Evolutionary conservation across 2,797 vertebrate genomes (phyloP).

Genomic region (Mus caroli): DNA sequence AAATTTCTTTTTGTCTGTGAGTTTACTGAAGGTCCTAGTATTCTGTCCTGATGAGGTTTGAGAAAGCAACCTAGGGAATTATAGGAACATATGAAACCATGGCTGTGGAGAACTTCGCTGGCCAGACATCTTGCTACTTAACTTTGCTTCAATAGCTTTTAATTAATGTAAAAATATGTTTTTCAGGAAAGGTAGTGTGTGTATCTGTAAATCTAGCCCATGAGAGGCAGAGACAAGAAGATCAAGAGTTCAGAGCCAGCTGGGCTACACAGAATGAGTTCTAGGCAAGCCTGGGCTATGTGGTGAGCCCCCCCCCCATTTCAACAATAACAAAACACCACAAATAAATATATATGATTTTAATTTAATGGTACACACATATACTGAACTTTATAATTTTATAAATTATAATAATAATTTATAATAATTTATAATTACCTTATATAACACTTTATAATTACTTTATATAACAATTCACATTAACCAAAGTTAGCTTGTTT

Average conservation of each 20-base stretch:
- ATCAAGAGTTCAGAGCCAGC: background rate
- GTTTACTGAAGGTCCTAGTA: conserved; percentile 90
- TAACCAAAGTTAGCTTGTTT: background rate
- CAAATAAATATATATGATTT: conserved; percentile 87
- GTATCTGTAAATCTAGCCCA: background rate
- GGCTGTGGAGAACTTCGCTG: conserved; percentile 90
- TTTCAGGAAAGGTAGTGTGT: background rate
- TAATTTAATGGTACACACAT: conserved; percentile 92
- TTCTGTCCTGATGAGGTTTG: conserved; percentile 91
- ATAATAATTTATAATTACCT: no score
- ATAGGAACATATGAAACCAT: conserved; percentile 88
- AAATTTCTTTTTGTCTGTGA: conserved; percentile 92
- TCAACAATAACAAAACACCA: background rate
- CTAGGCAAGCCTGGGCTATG: background rate
- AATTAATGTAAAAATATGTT: conserved; percentile 84
- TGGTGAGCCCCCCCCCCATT: background rate
- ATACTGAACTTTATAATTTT: conserved; percentile 84
- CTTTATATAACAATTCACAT: background rate
- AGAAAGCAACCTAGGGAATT: conserved; percentile 86
- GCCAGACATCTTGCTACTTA: conserved; percentile 90
- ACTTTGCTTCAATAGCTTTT: conserved; percentile 91
- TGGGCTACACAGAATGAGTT: background rate
- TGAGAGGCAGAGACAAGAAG: background rate
- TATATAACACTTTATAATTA: no score
- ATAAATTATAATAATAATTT: no score